phyloP scores from a whole-genome alignment of 2,888 invertebrate species.

The Nymphalis urticae region DNA sequence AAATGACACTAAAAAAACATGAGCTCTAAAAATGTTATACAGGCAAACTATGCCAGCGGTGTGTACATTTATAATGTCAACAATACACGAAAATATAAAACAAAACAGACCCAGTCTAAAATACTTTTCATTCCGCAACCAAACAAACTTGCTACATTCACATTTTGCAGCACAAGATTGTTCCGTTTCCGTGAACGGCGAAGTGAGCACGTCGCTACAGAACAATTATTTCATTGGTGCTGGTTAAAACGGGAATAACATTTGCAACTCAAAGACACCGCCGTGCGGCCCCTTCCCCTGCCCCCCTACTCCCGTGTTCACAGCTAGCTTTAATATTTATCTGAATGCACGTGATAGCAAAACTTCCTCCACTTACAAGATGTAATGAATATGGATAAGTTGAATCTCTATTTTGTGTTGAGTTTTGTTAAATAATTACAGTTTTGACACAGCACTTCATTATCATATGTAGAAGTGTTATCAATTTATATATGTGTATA shows the following conservation, averaged over 20 bases:
- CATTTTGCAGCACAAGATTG: neutral
- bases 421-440: conserved; percentile 1
- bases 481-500: too few relatives aligned
- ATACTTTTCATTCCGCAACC: neutral
- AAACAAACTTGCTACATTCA: neutral
- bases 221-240: conserved; percentile 25
- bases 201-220: conserved; percentile 14
- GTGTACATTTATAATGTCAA: neutral
- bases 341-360: conserved; percentile 21
- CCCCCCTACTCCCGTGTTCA: conserved; percentile 4
- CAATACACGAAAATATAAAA: neutral
- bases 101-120: neutral
- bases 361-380: conserved; percentile 14
- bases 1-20: neutral
- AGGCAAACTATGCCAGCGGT: neutral
- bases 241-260: conserved; percentile 14
- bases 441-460: neutral
- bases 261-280: conserved; percentile 28
- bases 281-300: conserved; percentile 1
- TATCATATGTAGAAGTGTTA: neutral
- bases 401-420: conserved; percentile 12
- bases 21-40: neutral
- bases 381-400: conserved; percentile 17
- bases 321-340: conserved; percentile 14
- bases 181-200: conserved; percentile 1